A percentile compares a stretch with the other conserved stretches of the same genome.
These are phyloP conservation scores for Aphodius sticticus DNA, from an alignment of 2,888 invertebrate species.

Conservation along the genomic window DNA sequence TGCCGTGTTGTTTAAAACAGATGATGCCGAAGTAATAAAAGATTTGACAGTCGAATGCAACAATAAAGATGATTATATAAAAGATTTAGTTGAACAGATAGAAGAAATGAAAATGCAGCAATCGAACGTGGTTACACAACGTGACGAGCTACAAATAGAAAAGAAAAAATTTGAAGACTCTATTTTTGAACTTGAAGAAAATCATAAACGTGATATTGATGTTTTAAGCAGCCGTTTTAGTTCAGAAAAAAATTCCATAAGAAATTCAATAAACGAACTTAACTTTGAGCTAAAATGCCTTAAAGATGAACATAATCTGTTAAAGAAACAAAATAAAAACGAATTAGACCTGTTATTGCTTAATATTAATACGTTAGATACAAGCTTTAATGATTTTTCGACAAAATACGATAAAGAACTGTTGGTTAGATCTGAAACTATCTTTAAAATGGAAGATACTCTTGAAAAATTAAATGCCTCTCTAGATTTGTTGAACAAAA, in stretches of 20 bases:
- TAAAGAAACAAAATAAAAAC: constrained; percentile 23
- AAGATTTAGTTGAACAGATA: constrained; percentile 62
- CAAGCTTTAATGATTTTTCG: background rate
- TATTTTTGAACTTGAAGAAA: constrained; percentile 58
- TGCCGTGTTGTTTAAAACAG: constrained; percentile 37
- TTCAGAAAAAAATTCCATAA: background rate
- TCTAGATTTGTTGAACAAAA: constrained; percentile 29
- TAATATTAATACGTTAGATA: constrained; percentile 7
- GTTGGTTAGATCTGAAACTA: background rate
- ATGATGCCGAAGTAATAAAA: constrained; percentile 55
- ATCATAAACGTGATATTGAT: constrained; percentile 58
- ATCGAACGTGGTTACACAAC: constrained; percentile 57
- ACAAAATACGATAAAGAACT: background rate
- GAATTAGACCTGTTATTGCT: constrained; percentile 37
- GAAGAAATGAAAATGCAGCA: constrained; percentile 63
- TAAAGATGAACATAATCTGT: constrained; percentile 54
- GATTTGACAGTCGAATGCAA: constrained; percentile 65
- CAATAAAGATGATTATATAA: constrained; percentile 63
- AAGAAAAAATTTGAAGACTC: constrained; percentile 58
- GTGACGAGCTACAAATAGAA: constrained; percentile 56
- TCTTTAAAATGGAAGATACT: background rate
- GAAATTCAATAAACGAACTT: background rate
- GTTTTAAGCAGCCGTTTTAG: constrained; percentile 50
- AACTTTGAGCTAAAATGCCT: constrained; percentile 52
- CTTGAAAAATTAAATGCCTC: constrained; percentile 17